Evolutionary conservation across 2,797 vertebrate genomes (phyloP).

Genomic region (Nasua narica): DNA sequence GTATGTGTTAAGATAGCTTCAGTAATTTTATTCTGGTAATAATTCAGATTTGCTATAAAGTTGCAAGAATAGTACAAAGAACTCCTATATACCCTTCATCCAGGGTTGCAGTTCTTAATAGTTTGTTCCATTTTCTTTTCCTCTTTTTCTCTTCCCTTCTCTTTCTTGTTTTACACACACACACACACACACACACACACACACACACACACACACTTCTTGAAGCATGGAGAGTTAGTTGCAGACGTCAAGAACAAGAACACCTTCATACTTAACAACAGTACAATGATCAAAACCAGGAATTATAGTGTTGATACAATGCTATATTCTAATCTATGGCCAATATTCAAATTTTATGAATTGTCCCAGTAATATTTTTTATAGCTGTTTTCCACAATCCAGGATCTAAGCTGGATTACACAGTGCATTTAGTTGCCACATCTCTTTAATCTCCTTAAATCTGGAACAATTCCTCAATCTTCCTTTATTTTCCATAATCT

Average conservation of each 20-base stretch:
- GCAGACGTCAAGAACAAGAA: not conserved
- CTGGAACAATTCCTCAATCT: not conserved
- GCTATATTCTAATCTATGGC: not conserved
- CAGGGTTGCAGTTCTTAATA: not conserved
- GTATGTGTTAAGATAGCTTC: not conserved
- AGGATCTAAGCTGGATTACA: rapidly evolving
- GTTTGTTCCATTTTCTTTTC: not conserved
- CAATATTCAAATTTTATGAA: not conserved
- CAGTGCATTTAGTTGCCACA: rapidly evolving
- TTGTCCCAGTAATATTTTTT: not conserved
- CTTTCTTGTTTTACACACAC: not conserved
- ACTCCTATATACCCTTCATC: not conserved
- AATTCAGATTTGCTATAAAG: not conserved
- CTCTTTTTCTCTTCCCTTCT: not conserved
- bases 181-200: too few species aligned
- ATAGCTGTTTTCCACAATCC: not conserved
- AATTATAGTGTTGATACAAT: too few species aligned
- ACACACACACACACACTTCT: not conserved
- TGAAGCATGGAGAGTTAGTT: not conserved
- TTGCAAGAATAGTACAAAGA: not conserved
- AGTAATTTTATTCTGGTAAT: not conserved
- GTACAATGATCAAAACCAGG: not conserved
- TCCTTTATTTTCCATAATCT: not conserved
- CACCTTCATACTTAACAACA: not conserved
- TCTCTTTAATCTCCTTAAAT: not conserved